phyloP scores from a whole-genome alignment of 2,797 vertebrate species.

The Eutrigla gurnardus region DNA sequence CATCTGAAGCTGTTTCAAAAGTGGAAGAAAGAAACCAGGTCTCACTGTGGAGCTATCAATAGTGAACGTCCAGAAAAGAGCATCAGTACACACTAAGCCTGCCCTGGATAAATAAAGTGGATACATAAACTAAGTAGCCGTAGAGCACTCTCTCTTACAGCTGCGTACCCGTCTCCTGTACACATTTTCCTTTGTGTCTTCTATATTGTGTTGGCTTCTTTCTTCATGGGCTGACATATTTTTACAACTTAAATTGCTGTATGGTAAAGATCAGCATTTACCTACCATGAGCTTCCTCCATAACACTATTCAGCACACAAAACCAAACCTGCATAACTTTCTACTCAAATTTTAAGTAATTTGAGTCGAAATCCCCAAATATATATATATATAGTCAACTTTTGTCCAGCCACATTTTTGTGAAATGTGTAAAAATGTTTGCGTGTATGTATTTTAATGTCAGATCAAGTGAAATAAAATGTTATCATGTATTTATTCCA shows the following conservation, averaged over 20 bases:
- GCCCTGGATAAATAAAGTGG: conserved; percentile 5
- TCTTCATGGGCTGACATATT: neutral
- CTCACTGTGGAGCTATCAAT: neutral
- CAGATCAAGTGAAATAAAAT: too few species aligned
- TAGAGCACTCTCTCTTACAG: neutral
- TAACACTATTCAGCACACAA: neutral
- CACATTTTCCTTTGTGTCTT: neutral
- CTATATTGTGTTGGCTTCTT: neutral
- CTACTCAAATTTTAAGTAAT: neutral
- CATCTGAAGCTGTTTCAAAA: conserved; percentile 2
- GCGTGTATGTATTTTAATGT: too few species aligned
- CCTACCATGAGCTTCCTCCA: neutral
- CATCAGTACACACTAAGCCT: neutral
- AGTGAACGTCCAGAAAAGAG: conserved; percentile 9
- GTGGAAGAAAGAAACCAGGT: neutral
- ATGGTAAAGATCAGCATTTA: neutral
- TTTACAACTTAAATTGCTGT: neutral
- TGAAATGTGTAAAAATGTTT: neutral
- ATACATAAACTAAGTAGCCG: neutral
- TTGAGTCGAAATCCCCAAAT: neutral
- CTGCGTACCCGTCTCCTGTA: neutral
- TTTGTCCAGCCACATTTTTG: neutral
- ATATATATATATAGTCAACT: neutral
- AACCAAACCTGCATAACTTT: neutral
- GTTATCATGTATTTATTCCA: neutral